phyloP scores from a whole-genome alignment of 2,888 invertebrate species.

The Nasonovia ribisnigri region DNA sequence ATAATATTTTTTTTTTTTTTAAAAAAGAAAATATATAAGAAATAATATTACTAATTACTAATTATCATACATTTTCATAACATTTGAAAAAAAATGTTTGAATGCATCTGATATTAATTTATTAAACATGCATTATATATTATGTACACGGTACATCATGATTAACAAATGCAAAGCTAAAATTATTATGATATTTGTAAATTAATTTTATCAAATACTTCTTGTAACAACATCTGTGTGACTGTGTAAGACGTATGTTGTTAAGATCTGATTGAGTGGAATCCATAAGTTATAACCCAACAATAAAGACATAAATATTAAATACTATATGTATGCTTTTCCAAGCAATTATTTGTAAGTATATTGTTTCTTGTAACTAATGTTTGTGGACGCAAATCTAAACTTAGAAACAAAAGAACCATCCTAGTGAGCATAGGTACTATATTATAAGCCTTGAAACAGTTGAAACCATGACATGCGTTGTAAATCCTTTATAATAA shows the following conservation, averaged over 20 bases:
- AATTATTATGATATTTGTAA: too few species aligned
- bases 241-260: background rate
- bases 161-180: too few species aligned
- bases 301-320: too few species aligned
- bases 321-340: background rate
- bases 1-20: too few species aligned
- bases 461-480: background rate
- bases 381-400: slow-evolving; percentile 26
- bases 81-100: too few species aligned
- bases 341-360: background rate
- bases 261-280: background rate
- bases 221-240: background rate
- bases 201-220: too few species aligned
- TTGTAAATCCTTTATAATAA: background rate
- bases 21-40: too few species aligned
- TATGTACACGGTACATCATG: too few species aligned
- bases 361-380: background rate
- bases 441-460: background rate
- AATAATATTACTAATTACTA: too few species aligned
- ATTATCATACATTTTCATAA: too few species aligned
- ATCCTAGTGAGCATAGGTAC: background rate
- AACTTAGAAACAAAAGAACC: slow-evolving; percentile 6
- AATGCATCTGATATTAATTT: too few species aligned
- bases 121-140: too few species aligned
- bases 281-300: background rate